Evolutionary conservation across 2,797 vertebrate genomes (phyloP).

Genomic region (Knipowitschia caucasica): DNA sequence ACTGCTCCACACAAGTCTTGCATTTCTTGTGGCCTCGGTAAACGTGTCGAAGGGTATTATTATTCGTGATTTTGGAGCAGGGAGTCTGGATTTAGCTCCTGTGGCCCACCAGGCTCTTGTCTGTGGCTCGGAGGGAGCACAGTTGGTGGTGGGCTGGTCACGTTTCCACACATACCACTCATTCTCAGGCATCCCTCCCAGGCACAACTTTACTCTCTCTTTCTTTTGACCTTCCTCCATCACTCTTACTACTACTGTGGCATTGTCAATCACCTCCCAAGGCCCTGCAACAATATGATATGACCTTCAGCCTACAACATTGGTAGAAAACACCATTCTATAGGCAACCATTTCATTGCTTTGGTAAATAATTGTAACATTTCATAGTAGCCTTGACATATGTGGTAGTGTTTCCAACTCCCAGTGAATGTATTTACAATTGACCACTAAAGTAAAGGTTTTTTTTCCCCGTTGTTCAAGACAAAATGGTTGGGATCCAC

Average conservation of each 20-base stretch:
- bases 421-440: too few relatives aligned
- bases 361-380: too few relatives aligned
- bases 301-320: too few relatives aligned
- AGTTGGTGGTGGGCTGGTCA: slow-evolving; percentile 62
- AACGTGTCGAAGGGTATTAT: neutral
- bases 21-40: neutral
- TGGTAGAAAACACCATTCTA: too few relatives aligned
- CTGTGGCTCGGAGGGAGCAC: slow-evolving; percentile 20
- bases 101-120: slow-evolving; percentile 26
- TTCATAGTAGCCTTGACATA: too few relatives aligned
- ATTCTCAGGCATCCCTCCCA: slow-evolving; percentile 51
- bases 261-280: slow-evolving; percentile 5
- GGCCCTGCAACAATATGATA: neutral
- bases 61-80: neutral
- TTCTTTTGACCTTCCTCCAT: slow-evolving; percentile 27
- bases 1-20: neutral
- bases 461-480: too few relatives aligned
- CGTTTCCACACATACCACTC: slow-evolving; percentile 54
- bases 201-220: slow-evolving; percentile 49
- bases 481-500: too few relatives aligned
- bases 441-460: too few relatives aligned
- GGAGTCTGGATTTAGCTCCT: slow-evolving; percentile 13
- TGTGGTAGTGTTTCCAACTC: too few relatives aligned
- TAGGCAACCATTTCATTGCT: too few relatives aligned
- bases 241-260: slow-evolving; percentile 6